phyloP scores from a whole-genome alignment of 2,797 vertebrate species.

The Oreochromis grahami region DNA sequence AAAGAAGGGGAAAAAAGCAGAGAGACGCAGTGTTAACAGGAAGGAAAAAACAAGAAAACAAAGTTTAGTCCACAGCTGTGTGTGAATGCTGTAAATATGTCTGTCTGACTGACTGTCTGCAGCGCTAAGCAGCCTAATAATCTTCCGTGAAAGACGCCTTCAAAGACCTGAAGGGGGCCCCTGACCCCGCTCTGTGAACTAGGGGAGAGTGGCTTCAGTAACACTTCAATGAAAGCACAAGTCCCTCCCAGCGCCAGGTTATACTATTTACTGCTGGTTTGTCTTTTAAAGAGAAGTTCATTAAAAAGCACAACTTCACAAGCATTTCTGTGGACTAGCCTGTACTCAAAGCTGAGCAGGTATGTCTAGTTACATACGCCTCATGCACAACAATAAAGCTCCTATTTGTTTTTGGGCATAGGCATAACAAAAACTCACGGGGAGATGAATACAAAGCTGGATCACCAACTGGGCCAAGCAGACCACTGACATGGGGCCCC shows the following conservation, averaged over 20 bases:
- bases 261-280: background rate
- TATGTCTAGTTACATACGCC: background rate
- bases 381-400: background rate
- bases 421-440: background rate
- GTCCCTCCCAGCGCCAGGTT: background rate
- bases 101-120: background rate
- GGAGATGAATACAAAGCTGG: background rate
- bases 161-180: conserved; percentile 18
- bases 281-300: background rate
- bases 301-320: background rate
- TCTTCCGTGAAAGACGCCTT: background rate
- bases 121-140: background rate
- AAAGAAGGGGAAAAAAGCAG: background rate
- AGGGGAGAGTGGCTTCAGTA: background rate
- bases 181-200: conserved; percentile 33
- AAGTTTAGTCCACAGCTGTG: background rate
- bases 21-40: background rate
- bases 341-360: background rate
- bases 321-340: background rate
- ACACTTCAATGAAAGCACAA: background rate
- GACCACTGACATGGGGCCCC: background rate
- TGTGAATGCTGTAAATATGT: background rate
- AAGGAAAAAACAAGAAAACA: background rate
- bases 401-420: background rate
- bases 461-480: background rate